Evolutionary conservation across 2,888 invertebrate species (phyloP), one percentile per base, ranked within the genome.

Genomic region (Zonitis immaculata): DNA sequence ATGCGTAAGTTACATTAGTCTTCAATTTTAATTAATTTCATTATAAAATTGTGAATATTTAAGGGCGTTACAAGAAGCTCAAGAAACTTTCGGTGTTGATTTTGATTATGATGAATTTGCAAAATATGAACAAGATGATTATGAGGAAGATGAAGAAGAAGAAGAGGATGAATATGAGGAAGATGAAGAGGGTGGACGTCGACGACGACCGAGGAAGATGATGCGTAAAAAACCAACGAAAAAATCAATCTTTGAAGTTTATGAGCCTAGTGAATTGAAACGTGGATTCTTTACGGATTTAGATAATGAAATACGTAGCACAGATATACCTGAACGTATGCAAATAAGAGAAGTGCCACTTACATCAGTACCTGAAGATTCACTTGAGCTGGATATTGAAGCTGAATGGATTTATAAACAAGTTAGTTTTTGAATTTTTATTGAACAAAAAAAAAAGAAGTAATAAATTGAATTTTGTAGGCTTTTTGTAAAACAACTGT

Each of bases 21-120:
- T n/a, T n/a, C n/a, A n/a, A n/a, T n/a, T n/a, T n/a, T n/a, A n/a
- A n/a, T n/a, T n/a, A n/a, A n/a, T n/a, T n/a, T n/a, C n/a, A n/a
- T n/a, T n/a, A n/a, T n/a, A n/a, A n/a, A n/a, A n/a, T n/a, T n/a
- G n/a, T n/a, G n/a, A n/a, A n/a, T n/a, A n/a, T n/a, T n/a, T n/a
- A n/a, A n/a, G n/a, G 86, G 91, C 92, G 0, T 78, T 97, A 14
- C 96, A 97, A 83, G 95, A 98, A 75, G 99, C 98, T 49, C 96
- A 97, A 75, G 98, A 99, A 72, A 95, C 98, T 61, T 99, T 99
- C 73, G 99, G 98, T 25, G 95, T 97, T n/a, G 98, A 98, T 74
- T 97, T 98, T 76, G 96, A 94, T 70, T 94, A 89, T 70, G 92
- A 92, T 54, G 93, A 94, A 62, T 91, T 94, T 75, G 86, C 87